Evolutionary conservation across 2,888 invertebrate species (phyloP), one percentile per base, ranked within the genome.

Genomic region (Aproaerema taeniolella): DNA sequence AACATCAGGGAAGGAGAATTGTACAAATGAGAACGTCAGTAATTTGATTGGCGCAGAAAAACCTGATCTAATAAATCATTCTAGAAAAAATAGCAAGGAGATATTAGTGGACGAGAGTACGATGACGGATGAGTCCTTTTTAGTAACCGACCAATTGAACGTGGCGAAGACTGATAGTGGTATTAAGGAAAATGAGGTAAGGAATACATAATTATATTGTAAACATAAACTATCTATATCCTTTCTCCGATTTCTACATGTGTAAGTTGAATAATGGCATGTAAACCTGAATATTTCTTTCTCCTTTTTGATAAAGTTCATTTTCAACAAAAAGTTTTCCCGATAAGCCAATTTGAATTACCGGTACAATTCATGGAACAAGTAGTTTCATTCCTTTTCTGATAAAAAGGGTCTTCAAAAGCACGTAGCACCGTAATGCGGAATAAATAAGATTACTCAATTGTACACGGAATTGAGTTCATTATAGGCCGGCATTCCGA

Each of bases 21-120:
- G 80, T 62, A 64, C 65, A 39, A 82, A 83, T 54, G 85, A 85
- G 62, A 83, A 82, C 53, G 67, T 71, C 35, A 80, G 74, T 63
- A 82, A 82, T 66, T 61, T 69, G 52, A 76, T 79, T 61, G 71
- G 55, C 38, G 51, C 61, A 25, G 70, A 67, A 49, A 76, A 67
- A 54, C 80, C 81, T 16, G 86, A 85, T 55, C 59, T 85, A 50
- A 80, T 82, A 50, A 79, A 74, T 59, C 74, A 80, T 64, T 73
- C 74, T 28, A 76, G 65, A 52, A 75, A 74, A 55, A 71, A 62
- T 51, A 68, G 65, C 52, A 72, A 61, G 47, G 79, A 78, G 44
- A 58, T 67, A 49, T 69, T 75, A 51, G 68, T 74, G 41, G 73
- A 79, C 41, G 78, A 75, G 53, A 61, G 69, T 52, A 72, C 72